Percentiles rank a stretch among this genome's conserved stretches.
These are phyloP conservation scores for Folsomia manolachei DNA, from an alignment of 2,888 invertebrate genomes.

Conservation along the genomic window DNA sequence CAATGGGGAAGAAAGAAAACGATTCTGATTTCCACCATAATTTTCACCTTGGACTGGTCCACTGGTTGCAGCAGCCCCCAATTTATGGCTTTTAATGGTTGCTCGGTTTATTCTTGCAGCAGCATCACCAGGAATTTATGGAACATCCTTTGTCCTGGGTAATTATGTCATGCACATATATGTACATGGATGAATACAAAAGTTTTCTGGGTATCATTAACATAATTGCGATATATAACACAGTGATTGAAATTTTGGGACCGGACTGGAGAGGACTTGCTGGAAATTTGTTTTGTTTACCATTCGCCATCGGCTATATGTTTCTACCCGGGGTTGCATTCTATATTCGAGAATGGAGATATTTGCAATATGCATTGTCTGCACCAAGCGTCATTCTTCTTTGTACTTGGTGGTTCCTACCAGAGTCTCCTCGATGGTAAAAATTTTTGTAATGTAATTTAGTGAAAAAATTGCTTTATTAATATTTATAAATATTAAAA, in stretches of 20 bases:
- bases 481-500: no score
- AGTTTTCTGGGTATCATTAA: no score
- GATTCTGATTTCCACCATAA: constrained; percentile 28
- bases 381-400: constrained; percentile 36
- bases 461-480: no score
- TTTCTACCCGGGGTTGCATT: constrained; percentile 38
- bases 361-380: constrained; percentile 35
- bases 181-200: no score
- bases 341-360: constrained; percentile 37
- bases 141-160: constrained; percentile 45
- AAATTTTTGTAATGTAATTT: no score
- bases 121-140: constrained; percentile 43
- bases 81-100: constrained; percentile 36
- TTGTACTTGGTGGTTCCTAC: constrained; percentile 35
- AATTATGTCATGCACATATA: constrained; percentile 10
- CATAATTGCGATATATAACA: no score
- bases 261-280: constrained; percentile 41
- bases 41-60: constrained; percentile 41
- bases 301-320: constrained; percentile 45
- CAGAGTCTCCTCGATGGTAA: no score
- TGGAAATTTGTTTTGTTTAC: constrained; percentile 45
- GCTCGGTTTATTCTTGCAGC: constrained; percentile 42
- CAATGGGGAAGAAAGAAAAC: constrained; percentile 40
- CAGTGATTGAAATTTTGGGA: constrained; percentile 40
- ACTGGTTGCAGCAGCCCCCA: constrained; percentile 33